A percentile compares a stretch with the other conserved stretches of the same genome.
phyloP scores from a whole-genome alignment of 2,797 vertebrate genomes.

The Dryobates pubescens region DNA sequence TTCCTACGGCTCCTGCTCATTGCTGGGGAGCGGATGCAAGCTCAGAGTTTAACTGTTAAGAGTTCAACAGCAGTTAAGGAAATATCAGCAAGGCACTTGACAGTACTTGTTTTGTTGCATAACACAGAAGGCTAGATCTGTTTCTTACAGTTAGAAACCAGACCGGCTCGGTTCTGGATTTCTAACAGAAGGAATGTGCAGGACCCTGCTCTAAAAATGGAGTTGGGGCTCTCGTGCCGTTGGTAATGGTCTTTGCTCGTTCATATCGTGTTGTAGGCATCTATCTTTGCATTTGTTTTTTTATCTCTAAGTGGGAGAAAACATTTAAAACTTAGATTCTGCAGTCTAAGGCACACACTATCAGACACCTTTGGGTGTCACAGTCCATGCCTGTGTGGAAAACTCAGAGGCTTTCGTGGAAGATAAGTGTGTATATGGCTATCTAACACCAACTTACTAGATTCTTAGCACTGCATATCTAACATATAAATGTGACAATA shows the following conservation, averaged over 20 bases:
- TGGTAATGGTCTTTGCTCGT: background rate
- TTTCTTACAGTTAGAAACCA: background rate
- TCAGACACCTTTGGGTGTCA: conserved; percentile 49
- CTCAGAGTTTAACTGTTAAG: background rate
- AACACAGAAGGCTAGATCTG: background rate
- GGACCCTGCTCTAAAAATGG: background rate
- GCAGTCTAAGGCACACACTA: background rate
- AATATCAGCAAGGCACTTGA: background rate
- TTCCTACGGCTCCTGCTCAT: background rate
- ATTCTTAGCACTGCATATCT: conserved; percentile 19
- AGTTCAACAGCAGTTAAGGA: background rate
- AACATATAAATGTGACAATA: background rate
- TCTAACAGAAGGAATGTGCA: background rate
- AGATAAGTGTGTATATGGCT: conserved; percentile 20
- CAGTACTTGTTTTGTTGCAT: background rate
- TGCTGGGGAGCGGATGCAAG: background rate
- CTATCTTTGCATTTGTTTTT: background rate
- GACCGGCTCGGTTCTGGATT: background rate
- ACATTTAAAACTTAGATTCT: conserved; percentile 19
- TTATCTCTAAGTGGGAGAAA: conserved; percentile 21
- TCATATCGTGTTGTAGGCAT: background rate
- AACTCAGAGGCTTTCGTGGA: background rate
- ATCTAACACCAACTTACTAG: background rate
- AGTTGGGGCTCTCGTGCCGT: background rate
- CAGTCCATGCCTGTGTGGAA: background rate